phyloP scores from a whole-genome alignment of 1,140 invertebrate genomes.

The Zaprionus camerounensis region DNA sequence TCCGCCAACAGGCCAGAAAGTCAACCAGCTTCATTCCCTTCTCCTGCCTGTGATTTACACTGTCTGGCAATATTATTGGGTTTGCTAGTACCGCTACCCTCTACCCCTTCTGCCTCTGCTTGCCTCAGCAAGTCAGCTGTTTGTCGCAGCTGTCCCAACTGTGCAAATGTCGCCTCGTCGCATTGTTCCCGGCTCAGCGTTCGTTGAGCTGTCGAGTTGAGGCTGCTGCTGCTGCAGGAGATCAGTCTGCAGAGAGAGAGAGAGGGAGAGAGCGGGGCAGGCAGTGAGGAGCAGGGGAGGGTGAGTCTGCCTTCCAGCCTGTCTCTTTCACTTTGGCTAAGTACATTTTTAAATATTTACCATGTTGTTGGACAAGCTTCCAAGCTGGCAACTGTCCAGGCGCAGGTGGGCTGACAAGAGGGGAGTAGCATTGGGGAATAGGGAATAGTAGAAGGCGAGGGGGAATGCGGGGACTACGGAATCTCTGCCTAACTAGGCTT shows the following conservation, averaged over 20 bases:
- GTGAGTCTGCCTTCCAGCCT: conserved; percentile 51
- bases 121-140: conserved; percentile 58
- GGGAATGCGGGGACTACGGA: neutral
- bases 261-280: neutral
- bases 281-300: neutral
- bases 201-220: conserved; percentile 50
- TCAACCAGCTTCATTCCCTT: neutral
- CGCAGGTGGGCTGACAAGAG: neutral
- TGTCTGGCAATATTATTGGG: conserved; percentile 74
- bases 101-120: neutral
- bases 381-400: conserved; percentile 46
- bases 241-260: neutral
- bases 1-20: neutral
- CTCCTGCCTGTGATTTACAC: conserved; percentile 65
- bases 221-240: neutral
- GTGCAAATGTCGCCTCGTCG: conserved; percentile 62
- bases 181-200: conserved; percentile 39
- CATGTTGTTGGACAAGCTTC: conserved; percentile 63
- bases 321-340: conserved; percentile 82
- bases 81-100: conserved; percentile 23
- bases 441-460: neutral
- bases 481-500: conserved; percentile 54
- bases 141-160: conserved; percentile 69
- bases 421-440: neutral
- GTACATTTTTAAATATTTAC: conserved; percentile 83